Evolutionary conservation across 2,113 vertebrate species (phyloP).

Genomic region (Callithrix jacchus): DNA sequence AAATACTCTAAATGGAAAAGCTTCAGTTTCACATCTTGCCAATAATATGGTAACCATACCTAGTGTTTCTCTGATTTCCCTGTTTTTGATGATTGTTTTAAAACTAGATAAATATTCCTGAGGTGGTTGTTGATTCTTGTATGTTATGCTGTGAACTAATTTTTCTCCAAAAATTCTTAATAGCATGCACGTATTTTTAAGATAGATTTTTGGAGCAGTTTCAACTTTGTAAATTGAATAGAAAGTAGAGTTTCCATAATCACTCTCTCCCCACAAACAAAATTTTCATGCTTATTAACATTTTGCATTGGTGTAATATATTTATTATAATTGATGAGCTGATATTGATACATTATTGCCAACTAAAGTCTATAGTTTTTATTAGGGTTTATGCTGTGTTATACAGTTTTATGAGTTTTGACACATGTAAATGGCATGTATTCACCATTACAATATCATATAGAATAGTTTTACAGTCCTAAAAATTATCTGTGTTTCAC

Average conservation of each 20-base stretch:
- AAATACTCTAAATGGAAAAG: conserved; percentile 27
- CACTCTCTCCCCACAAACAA: accelerated
- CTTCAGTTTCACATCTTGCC: neutral
- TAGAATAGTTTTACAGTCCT: neutral
- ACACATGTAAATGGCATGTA: neutral
- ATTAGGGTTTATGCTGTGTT: neutral
- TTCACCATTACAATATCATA: neutral
- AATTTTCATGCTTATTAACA: neutral
- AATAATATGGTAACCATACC: neutral
- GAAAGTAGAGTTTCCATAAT: neutral
- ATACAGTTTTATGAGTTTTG: neutral
- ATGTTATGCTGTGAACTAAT: neutral
- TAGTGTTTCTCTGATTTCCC: neutral
- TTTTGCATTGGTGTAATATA: neutral
- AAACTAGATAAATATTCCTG: neutral
- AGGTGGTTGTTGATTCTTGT: neutral
- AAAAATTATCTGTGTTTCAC: neutral
- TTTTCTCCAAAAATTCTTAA: neutral
- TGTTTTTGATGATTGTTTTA: neutral
- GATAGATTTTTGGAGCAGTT: neutral
- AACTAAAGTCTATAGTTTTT: neutral
- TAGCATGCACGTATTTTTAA: neutral
- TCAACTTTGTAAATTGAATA: neutral
- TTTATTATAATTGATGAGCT: neutral
- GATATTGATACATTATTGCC: neutral